Percentiles rank a stretch among this genome's conserved stretches.
Evolutionary conservation across 1,140 invertebrate species (phyloP).

Genomic region (Anastrepha obliqua): DNA sequence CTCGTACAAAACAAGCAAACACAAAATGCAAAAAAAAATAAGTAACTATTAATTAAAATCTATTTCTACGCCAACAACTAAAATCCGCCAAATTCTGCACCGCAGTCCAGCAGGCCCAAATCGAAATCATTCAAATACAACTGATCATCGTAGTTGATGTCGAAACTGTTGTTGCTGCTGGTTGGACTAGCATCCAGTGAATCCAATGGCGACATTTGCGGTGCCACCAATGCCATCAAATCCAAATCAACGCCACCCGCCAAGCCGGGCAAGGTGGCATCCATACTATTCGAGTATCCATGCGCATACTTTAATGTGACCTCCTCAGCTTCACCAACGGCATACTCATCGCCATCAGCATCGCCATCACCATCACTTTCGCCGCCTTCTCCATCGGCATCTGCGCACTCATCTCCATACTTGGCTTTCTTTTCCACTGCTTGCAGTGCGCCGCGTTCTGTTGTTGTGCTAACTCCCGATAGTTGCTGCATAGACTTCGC

Average conservation of each 20-base stretch:
- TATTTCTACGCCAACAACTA: not conserved
- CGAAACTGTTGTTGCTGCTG: slow-evolving; percentile 40
- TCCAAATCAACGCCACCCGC: not conserved
- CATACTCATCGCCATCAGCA: not conserved
- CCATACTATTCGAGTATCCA: not conserved
- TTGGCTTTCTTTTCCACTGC: not conserved
- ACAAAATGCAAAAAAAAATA: not conserved
- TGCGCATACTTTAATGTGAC: not conserved
- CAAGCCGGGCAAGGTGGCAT: not conserved
- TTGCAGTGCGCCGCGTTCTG: not conserved
- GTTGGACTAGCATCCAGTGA: slow-evolving; percentile 3
- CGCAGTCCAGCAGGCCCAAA: slow-evolving; percentile 45
- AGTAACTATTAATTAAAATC: not conserved
- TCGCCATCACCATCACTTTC: not conserved
- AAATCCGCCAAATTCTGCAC: slow-evolving; percentile 1
- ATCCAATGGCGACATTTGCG: not conserved
- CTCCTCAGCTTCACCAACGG: not conserved
- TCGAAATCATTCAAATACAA: slow-evolving; percentile 52
- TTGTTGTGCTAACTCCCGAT: not conserved
- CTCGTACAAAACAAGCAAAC: not conserved
- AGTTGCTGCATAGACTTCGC: not conserved
- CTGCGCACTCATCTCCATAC: not conserved
- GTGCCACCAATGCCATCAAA: slow-evolving; percentile 31
- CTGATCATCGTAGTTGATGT: slow-evolving; percentile 43
- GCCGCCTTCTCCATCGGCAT: not conserved